Percentiles rank a stretch among this genome's conserved stretches.
phyloP scores from a whole-genome alignment of 1,140 invertebrate genomes.

The Matsumurasca onukii region DNA sequence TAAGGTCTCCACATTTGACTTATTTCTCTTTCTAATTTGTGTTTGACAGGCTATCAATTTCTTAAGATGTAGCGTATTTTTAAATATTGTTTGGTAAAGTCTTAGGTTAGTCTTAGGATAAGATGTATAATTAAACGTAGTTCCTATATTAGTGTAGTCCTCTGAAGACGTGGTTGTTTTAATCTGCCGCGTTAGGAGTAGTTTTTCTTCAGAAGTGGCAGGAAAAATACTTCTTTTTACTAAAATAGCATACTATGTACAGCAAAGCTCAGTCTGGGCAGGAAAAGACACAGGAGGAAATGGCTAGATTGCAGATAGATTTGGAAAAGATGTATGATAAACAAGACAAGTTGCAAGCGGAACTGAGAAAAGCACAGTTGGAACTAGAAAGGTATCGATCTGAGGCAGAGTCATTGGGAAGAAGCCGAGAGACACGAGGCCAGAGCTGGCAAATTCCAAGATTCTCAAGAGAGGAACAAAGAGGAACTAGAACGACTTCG shows the following conservation, averaged over 20 bases:
- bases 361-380: constrained; percentile 76
- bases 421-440: constrained; percentile 73
- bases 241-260: constrained; percentile 68
- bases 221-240: neutral
- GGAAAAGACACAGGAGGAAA: constrained; percentile 87
- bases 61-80: too few species aligned
- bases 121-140: too few species aligned
- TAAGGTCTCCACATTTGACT: constrained; percentile 48
- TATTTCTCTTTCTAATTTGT: constrained; percentile 38
- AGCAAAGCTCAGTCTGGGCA: constrained; percentile 78
- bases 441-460: constrained; percentile 75
- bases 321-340: constrained; percentile 90
- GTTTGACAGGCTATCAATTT: too few species aligned
- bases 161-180: too few species aligned
- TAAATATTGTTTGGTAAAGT: too few species aligned
- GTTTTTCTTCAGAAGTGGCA: too few species aligned
- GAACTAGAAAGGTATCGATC: constrained; percentile 68
- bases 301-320: constrained; percentile 80
- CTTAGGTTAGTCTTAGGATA: too few species aligned
- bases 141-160: too few species aligned
- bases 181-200: neutral
- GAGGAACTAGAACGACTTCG: constrained; percentile 78
- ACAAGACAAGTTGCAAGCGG: constrained; percentile 79
- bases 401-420: constrained; percentile 64
- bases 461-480: constrained; percentile 68